phyloP scores from a whole-genome alignment of 2,888 invertebrate species.

The Drosophila mayaguana region DNA sequence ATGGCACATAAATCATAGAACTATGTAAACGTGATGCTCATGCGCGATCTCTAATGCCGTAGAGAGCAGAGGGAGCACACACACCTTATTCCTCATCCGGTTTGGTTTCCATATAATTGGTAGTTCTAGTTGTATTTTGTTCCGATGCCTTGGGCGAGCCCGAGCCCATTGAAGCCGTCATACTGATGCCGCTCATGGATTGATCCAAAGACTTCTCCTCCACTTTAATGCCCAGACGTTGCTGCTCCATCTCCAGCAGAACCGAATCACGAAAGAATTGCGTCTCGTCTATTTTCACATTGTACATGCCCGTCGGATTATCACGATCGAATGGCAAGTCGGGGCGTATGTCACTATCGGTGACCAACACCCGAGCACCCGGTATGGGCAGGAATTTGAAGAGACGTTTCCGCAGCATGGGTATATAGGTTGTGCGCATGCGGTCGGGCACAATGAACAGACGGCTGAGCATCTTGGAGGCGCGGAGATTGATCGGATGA shows the following conservation, averaged over 20 bases:
- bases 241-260: conserved; percentile 28
- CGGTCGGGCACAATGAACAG: conserved; percentile 68
- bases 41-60: conserved; percentile 29
- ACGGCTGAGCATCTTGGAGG: conserved; percentile 48
- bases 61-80: not conserved
- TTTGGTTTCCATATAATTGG: not conserved
- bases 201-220: not conserved
- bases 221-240: not conserved
- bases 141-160: not conserved
- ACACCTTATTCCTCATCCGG: not conserved
- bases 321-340: conserved; percentile 57
- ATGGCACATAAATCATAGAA: conserved; percentile 70
- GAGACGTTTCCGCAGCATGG: conserved; percentile 72
- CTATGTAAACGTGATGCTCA: conserved; percentile 67
- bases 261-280: conserved; percentile 53
- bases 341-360: conserved; percentile 68
- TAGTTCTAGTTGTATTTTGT: not conserved
- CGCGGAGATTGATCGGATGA: conserved; percentile 52
- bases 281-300: conserved; percentile 46
- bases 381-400: conserved; percentile 82
- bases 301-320: conserved; percentile 59
- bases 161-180: not conserved
- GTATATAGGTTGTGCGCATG: conserved; percentile 58
- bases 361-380: conserved; percentile 73
- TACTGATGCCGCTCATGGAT: not conserved